Conservation (phyloP, 2,797 vertebrate species). For the Sebastes itinus region DNA sequence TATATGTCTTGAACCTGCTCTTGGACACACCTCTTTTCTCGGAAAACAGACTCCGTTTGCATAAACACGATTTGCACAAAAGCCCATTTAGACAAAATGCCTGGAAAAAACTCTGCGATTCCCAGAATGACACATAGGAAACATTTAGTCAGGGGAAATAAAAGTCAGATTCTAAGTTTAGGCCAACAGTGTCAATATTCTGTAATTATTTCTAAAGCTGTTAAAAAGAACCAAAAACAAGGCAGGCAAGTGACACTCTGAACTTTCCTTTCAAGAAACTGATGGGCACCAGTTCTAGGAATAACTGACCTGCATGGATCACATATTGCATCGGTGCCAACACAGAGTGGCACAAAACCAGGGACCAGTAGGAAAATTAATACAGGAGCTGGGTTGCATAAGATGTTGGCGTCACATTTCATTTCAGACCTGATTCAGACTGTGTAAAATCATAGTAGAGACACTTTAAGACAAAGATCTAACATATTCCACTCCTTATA, state of each 20-base stretch:
- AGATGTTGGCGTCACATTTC: not conserved
- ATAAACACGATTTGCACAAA: conserved; percentile 30
- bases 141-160: conserved; percentile 40
- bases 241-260: not conserved
- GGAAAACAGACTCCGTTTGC: conserved; percentile 6
- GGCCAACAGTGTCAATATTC: conserved; percentile 3
- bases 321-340: not conserved
- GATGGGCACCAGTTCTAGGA: conserved; percentile 40
- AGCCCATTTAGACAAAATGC: conserved; percentile 32
- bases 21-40: not conserved
- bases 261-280: conserved; percentile 14
- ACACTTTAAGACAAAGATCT: not conserved
- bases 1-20: not conserved
- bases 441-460: not conserved
- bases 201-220: not conserved
- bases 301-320: conserved; percentile 30
- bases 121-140: conserved; percentile 42
- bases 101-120: conserved; percentile 35
- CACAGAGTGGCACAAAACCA: conserved; percentile 5
- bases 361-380: conserved; percentile 8
- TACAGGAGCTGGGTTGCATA: not conserved
- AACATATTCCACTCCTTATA: not conserved
- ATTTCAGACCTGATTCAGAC: conserved; percentile 5
- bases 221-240: conserved; percentile 5
- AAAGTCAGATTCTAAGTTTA: conserved; percentile 3